Conservation (phyloP, 2,888 invertebrate genomes). For the Chaetogeoica ovagalla region DNA sequence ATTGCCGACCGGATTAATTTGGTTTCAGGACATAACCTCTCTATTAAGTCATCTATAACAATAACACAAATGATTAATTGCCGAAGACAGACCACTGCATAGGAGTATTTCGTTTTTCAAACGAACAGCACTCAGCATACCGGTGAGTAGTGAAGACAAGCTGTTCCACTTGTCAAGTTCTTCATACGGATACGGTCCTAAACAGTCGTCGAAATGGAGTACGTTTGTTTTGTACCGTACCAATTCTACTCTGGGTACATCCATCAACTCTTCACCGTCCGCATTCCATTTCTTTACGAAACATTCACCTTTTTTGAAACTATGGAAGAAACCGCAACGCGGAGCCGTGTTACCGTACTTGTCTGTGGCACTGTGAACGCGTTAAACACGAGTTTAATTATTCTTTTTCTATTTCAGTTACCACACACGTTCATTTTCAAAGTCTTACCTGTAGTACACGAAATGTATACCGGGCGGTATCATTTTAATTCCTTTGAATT, state of each 20-base stretch:
- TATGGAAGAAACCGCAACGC: slow-evolving; percentile 81
- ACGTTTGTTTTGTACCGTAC: slow-evolving; percentile 71
- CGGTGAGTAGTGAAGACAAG: slow-evolving; percentile 71
- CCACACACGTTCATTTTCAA: too few species aligned
- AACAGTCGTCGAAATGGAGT: slow-evolving; percentile 72
- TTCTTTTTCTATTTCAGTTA: too few species aligned
- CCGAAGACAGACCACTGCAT: background rate
- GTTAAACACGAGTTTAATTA: too few species aligned
- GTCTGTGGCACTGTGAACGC: slow-evolving; percentile 62
- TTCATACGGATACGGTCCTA: slow-evolving; percentile 92
- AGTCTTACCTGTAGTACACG: slow-evolving; percentile 76
- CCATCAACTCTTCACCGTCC: slow-evolving; percentile 68
- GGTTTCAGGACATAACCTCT: slow-evolving; percentile 70
- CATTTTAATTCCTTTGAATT: slow-evolving; percentile 96
- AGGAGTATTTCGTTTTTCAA: too few species aligned
- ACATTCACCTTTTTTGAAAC: slow-evolving; percentile 80
- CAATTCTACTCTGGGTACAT: slow-evolving; percentile 69
- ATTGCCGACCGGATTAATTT: slow-evolving; percentile 79
- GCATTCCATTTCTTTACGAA: slow-evolving; percentile 86
- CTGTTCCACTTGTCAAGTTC: slow-evolving; percentile 84
- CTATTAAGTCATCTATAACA: slow-evolving; percentile 63
- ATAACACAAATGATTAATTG: background rate
- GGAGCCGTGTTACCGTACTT: slow-evolving; percentile 64
- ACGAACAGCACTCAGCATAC: slow-evolving; percentile 59
- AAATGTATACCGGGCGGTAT: slow-evolving; percentile 96